These are phyloP conservation scores for Procavia capensis DNA, from an alignment of 2,113 vertebrate species.

Conservation along the genomic window DNA sequence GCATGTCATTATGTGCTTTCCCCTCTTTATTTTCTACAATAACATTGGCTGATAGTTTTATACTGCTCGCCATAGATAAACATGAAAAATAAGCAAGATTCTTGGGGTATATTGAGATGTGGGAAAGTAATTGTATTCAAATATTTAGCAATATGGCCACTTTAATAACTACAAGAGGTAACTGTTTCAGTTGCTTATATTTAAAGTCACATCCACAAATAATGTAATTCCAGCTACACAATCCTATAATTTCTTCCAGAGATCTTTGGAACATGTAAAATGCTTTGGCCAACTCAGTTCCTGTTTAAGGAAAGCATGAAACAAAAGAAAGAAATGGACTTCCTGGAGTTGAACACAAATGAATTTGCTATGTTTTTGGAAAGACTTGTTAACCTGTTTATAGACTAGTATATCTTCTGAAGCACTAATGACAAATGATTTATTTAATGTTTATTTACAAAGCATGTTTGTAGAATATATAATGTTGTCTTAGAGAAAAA, in stretches of 20 bases:
- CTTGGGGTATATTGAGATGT: background rate
- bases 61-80: slow-evolving; percentile 28
- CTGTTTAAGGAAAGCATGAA: slow-evolving; percentile 72
- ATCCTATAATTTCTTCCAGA: background rate
- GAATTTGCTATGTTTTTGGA: slow-evolving; percentile 51
- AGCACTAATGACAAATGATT: background rate
- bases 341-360: slow-evolving; percentile 62
- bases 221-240: background rate
- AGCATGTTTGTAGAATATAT: background rate
- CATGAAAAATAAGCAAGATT: slow-evolving; percentile 12
- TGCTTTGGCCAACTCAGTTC: slow-evolving; percentile 50
- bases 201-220: slow-evolving; percentile 39
- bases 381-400: background rate
- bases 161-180: background rate
- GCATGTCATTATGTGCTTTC: background rate
- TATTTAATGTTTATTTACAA: slow-evolving; percentile 20
- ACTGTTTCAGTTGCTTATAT: background rate
- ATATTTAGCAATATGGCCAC: background rate
- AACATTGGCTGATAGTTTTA: background rate
- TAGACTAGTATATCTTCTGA: slow-evolving; percentile 26
- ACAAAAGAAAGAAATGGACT: slow-evolving; percentile 69
- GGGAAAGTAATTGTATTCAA: slow-evolving; percentile 4
- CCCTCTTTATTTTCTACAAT: slow-evolving; percentile 20
- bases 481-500: background rate
- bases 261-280: slow-evolving; percentile 38